Percentiles rank a stretch among this genome's conserved stretches.
phyloP scores from a whole-genome alignment of 2,888 invertebrate genomes.

The Polyommatus icarus region DNA sequence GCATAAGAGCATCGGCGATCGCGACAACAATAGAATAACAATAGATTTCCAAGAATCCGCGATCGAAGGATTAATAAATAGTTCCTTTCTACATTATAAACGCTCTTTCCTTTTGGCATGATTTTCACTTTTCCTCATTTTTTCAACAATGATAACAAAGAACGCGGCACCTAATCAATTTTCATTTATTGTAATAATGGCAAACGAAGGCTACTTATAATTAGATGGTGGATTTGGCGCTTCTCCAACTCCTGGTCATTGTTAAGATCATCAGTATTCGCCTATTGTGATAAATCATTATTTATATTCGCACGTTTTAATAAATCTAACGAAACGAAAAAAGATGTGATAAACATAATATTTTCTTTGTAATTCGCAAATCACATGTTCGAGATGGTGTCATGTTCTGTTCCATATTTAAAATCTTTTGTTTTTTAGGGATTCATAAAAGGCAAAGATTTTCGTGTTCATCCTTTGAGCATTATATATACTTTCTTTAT shows the following conservation, averaged over 20 bases:
- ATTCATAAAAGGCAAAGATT: slow-evolving; percentile 9
- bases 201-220: slow-evolving; percentile 47
- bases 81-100: background rate
- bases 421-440: slow-evolving; percentile 13
- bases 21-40: too few species aligned
- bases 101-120: background rate
- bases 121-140: background rate
- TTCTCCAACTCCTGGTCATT: slow-evolving; percentile 48
- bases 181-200: slow-evolving; percentile 47
- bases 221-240: slow-evolving; percentile 48
- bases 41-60: too few species aligned
- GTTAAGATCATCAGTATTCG: slow-evolving; percentile 47
- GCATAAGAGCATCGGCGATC: too few species aligned
- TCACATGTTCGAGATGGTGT: slow-evolving; percentile 14
- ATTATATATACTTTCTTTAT: background rate
- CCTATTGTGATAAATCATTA: slow-evolving; percentile 45
- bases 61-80: too few species aligned
- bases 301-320: slow-evolving; percentile 37
- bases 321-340: slow-evolving; percentile 17
- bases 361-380: slow-evolving; percentile 7
- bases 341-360: slow-evolving; percentile 18
- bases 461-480: background rate
- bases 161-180: slow-evolving; percentile 42
- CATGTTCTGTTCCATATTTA: slow-evolving; percentile 15
- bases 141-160: slow-evolving; percentile 17